These are phyloP conservation scores for Phainopepla nitens DNA, from an alignment of 2,113 vertebrate species.

Conservation along the genomic window DNA sequence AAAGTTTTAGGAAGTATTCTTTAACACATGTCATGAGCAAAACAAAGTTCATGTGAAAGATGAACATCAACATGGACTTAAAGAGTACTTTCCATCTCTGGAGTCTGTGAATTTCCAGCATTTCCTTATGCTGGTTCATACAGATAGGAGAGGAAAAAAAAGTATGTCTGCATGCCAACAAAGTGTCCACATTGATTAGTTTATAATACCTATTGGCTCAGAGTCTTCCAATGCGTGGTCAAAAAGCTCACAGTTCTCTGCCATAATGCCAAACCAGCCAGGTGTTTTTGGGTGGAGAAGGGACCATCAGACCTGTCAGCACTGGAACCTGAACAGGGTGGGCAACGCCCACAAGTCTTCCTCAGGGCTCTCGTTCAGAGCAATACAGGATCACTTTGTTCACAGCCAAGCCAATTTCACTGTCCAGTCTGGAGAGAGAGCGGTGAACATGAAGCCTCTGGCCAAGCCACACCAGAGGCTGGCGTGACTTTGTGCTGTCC, in stretches of 20 bases:
- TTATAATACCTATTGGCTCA: neutral
- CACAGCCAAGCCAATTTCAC: neutral
- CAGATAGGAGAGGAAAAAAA: neutral
- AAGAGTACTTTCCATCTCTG: neutral
- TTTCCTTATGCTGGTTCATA: neutral
- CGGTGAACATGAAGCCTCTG: rapidly evolving
- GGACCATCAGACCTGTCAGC: neutral
- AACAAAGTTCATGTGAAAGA: neutral
- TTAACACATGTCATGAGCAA: neutral
- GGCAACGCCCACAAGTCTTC: neutral
- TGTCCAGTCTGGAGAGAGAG: neutral
- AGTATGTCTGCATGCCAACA: neutral
- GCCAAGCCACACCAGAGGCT: neutral
- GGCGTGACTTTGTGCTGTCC: neutral
- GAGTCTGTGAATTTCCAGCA: neutral
- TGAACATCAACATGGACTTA: neutral
- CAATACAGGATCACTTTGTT: neutral
- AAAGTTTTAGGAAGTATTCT: neutral
- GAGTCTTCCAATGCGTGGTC: neutral
- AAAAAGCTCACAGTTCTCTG: neutral
- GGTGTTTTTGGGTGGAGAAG: neutral
- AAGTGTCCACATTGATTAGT: neutral
- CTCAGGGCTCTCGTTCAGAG: neutral
- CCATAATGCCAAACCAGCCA: neutral
- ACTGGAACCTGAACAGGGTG: neutral